Evolutionary conservation across 2,113 vertebrate genomes (phyloP).

Genomic region (Pygoscelis antarcticus): DNA sequence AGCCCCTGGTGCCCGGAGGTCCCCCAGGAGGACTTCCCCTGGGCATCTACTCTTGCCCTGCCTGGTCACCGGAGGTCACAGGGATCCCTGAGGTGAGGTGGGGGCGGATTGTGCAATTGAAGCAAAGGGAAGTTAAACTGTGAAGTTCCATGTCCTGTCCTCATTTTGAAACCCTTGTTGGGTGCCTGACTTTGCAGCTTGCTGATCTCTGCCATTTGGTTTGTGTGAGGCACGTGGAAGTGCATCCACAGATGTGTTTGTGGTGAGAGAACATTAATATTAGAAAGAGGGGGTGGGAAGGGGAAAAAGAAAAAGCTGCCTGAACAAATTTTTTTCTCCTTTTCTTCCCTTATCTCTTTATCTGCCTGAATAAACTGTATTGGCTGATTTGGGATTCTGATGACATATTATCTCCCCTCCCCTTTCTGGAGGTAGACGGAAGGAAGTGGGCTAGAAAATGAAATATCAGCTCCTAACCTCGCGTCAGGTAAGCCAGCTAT

Average conservation of each 20-base stretch:
- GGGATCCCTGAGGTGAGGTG: accelerated
- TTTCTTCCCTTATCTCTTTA: neutral
- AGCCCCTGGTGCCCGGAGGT: neutral
- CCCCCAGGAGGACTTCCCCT: neutral
- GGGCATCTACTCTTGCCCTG: neutral
- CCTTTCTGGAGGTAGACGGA: neutral
- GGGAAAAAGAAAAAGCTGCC: neutral
- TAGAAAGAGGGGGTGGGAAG: neutral
- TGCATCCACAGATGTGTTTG: neutral
- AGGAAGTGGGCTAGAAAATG: slow-evolving; percentile 56
- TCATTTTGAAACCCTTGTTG: neutral
- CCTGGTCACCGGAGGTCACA: accelerated
- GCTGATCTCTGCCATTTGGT: neutral
- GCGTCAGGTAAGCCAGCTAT: neutral
- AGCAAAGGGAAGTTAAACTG: neutral
- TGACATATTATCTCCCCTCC: neutral
- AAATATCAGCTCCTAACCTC: neutral
- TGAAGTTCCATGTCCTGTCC: neutral
- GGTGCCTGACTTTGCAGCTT: neutral
- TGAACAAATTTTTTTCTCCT: neutral
- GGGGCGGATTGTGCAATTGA: neutral
- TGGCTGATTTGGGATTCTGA: neutral
- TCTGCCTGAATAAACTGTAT: neutral
- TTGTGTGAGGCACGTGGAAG: neutral
- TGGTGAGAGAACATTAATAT: neutral